Base-by-base conservation (phyloP, 2,113 vertebrate species). In the Tor tambroides region DNA sequence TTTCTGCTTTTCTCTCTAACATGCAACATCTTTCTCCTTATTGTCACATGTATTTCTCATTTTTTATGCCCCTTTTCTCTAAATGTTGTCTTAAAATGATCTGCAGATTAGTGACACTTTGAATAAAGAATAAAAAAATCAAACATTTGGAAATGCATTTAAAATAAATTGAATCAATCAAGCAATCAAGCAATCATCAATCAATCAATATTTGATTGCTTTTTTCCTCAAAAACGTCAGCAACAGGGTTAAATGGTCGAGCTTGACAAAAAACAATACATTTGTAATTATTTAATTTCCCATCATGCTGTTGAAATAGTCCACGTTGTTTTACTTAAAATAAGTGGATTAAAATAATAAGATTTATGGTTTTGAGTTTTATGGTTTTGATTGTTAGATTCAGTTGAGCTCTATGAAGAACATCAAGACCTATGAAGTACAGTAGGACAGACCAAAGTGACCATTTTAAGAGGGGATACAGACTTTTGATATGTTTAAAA, bases 1-100 rank as follows among this genome's bases (percentile, higher is more conserved):
- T n/a, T 76, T 89, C 88, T 86, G 32, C 83, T 89, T 63, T n/a
- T 80, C 56, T 87, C 75, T 51, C 15, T 51, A 51, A 51, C n/a
- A 38, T 8, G 41, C 21, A 21, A 51, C 26, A 3, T 65, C 28
- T 65, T 19, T 28, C 14, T 71, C 32, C 46, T 43, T 26, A 23
- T 41, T 32, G 14, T 43, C 5, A 63, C 9, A 23, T 4, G 1
- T 7, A 30, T 77, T 21, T 56, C 11, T 41, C 7, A 21, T 59
- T 30, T 32, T 23, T 65, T 51, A 61, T 41, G 17, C 6, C 30
- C 43, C 23, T 80, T 41, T 69, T 35, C 43, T 84, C 63, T 26
- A 41, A 26, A 80, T n/a, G 32, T 41, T 38, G 23, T 23, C 35
- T 41, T 80, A 26, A 63, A 80, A 80, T 12, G 6, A 80, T 61